phyloP scores from a whole-genome alignment of 1,140 invertebrate species.

The Pseudomyrmex cubaensis region DNA sequence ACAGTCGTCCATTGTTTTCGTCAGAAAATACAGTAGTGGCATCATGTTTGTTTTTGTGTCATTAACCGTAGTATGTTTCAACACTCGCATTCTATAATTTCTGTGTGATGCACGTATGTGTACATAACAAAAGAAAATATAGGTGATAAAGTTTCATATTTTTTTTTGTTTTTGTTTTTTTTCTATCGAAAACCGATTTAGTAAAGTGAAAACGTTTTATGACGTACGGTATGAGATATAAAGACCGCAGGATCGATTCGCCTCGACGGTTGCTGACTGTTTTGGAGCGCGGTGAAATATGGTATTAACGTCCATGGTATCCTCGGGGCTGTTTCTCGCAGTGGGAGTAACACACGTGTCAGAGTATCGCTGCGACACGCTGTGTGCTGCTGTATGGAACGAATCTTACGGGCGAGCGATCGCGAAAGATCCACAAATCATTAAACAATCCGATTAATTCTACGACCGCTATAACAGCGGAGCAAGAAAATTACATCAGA shows the following conservation, averaged over 20 bases:
- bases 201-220: background rate
- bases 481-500: background rate
- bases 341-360: conserved; percentile 14
- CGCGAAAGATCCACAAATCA: conserved; percentile 38
- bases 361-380: background rate
- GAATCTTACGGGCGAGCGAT: conserved; percentile 32
- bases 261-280: conserved; percentile 49
- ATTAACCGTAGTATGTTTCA: background rate
- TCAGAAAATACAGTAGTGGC: background rate
- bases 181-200: background rate
- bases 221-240: background rate
- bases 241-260: conserved; percentile 31
- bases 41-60: conserved; percentile 27
- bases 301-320: conserved; percentile 64
- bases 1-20: conserved; percentile 22
- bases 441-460: conserved; percentile 37
- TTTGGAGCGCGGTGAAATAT: conserved; percentile 70
- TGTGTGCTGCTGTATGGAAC: background rate
- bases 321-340: conserved; percentile 32
- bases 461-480: background rate
- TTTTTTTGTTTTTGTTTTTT: too few relatives aligned
- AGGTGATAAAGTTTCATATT: too few relatives aligned
- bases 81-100: too few relatives aligned
- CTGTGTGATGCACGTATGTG: background rate
- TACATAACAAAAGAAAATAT: background rate